Conservation (phyloP, 2,113 vertebrate species). For the Peromyscus polionotus region DNA sequence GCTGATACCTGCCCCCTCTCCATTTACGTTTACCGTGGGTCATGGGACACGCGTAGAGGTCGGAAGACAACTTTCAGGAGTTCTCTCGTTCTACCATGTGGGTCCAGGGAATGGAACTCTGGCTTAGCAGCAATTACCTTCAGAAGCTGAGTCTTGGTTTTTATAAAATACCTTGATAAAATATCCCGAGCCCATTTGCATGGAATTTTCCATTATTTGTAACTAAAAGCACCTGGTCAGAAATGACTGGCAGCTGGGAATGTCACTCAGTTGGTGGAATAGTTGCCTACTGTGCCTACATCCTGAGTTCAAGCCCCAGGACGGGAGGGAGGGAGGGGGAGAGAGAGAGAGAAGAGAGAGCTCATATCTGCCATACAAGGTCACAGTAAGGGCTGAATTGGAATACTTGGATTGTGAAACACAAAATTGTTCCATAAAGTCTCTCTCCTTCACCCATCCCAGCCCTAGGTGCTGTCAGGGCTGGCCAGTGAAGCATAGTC, state of each 20-base stretch:
- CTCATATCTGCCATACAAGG: not conserved
- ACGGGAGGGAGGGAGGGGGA: not conserved
- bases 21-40: no score
- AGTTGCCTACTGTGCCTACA: not conserved
- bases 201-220: slow-evolving; percentile 30
- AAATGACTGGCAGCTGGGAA: not conserved
- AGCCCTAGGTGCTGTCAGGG: not conserved
- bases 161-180: not conserved
- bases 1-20: not conserved
- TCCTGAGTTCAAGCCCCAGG: not conserved
- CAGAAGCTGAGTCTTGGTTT: not conserved
- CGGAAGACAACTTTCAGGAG: not conserved
- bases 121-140: not conserved
- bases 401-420: not conserved
- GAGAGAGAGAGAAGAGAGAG: not conserved
- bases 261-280: not conserved
- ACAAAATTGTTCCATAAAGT: not conserved
- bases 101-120: not conserved
- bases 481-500: not conserved
- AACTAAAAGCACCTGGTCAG: not conserved
- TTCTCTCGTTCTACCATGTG: not conserved
- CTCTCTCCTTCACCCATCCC: not conserved
- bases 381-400: not conserved
- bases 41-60: not conserved
- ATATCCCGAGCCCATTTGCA: not conserved